Base-by-base conservation (phyloP, 2,888 invertebrate species). In the Anarsia innoxiella region DNA sequence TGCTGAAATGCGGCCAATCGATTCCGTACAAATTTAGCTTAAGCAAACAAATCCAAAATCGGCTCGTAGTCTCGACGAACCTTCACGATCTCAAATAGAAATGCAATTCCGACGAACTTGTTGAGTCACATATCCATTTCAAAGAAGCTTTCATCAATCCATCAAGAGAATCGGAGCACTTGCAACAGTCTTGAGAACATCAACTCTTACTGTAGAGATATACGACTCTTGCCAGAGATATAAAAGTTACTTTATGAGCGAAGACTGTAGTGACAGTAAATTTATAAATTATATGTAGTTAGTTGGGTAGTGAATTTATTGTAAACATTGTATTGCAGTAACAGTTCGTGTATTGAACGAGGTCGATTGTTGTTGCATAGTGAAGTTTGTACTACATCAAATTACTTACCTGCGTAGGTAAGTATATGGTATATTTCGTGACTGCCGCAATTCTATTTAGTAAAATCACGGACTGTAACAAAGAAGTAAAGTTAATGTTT, bases 1-100 rank as follows among this genome's bases (percentile, higher is more conserved):
- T 82, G 82, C 66, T 67, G 60, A 71, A 80, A 80, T 77, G 80
- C 78, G 77, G 72, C 67, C 72, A 73, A 72, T 74, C 69, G 72
- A 68, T 73, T 64, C 48, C 43, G 51, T 61, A 66, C 69, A 66
- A 64, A 75, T 72, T 74, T 75, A 75, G 75, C 63, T 51, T 55
- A 44, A 54, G 54, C 62, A 69, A 69, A 72, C 65, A 62, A 50
- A 42, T 23, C 34, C 19, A 27, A 26, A 25, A 19, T 30, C 35
- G 16, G 30, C 34, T 38, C 36, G 31, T 23, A 31, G 31, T 30
- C 36, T 37, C 8, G 15, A 13, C 14, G 9, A 47, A 45, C 39
- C 39, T 45, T 41, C 33, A 46, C 50, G 48, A 51, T 53, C 53
- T 48, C 53, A 56, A 67, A 64, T 63, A 64, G 61, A 61, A 66